Percentiles rank a stretch among this genome's conserved stretches.
Conservation (phyloP, 2,888 invertebrate genomes). For the Trachelus iudaicus region DNA sequence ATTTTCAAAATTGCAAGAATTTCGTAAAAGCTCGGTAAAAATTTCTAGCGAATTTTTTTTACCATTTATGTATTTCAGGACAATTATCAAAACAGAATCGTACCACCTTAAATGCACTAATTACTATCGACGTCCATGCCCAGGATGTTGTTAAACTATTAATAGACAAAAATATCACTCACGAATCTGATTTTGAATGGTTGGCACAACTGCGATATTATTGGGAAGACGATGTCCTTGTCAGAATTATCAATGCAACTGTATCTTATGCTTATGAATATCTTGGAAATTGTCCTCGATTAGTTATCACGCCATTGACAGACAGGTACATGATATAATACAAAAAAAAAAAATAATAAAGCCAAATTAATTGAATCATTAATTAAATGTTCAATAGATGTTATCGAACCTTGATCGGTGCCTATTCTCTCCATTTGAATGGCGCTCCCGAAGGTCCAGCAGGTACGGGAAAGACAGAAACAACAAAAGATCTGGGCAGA, state of each 20-base stretch:
- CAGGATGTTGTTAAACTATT: constrained; percentile 82
- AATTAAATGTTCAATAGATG: constrained; percentile 64
- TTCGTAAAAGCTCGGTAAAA: not conserved
- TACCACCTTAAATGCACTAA: constrained; percentile 83
- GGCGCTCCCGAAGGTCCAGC: constrained; percentile 89
- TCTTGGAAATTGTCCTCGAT: constrained; percentile 81
- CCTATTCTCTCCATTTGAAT: constrained; percentile 84
- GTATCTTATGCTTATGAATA: constrained; percentile 87
- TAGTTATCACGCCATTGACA: constrained; percentile 81
- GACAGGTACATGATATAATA: constrained; percentile 67
- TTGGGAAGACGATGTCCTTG: constrained; percentile 75
- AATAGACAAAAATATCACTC: constrained; percentile 72
- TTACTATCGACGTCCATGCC: constrained; percentile 88
- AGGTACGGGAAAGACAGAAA: constrained; percentile 91
- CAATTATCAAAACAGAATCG: constrained; percentile 77
- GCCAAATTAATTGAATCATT: not conserved
- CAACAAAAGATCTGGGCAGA: constrained; percentile 92
- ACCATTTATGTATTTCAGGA: constrained; percentile 65
- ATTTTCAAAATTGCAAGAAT: not conserved
- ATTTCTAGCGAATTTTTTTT: not conserved
- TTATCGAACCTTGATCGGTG: constrained; percentile 85
- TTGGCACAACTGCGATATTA: constrained; percentile 85
- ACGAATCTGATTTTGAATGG: constrained; percentile 87
- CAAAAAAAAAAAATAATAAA: not conserved
- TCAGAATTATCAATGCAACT: constrained; percentile 83